Evolutionary conservation across 2,888 invertebrate species (phyloP).

Genomic region (Epinotia nisella): DNA sequence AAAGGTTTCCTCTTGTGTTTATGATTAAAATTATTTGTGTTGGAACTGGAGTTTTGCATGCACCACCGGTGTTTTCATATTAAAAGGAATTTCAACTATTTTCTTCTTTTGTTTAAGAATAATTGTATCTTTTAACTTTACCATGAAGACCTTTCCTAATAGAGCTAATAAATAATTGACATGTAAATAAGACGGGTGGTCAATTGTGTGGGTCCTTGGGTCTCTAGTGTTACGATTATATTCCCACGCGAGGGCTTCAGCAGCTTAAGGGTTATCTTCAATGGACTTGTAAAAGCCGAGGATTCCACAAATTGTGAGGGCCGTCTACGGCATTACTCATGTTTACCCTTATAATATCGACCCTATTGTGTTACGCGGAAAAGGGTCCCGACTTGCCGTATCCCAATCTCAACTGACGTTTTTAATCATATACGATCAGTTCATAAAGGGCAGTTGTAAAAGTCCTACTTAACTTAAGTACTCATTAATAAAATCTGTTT

Average conservation of each 20-base stretch:
- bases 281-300: conserved; percentile 63
- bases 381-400: conserved; percentile 33
- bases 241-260: conserved; percentile 58
- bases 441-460: conserved; percentile 13
- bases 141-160: neutral
- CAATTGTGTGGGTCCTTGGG: conserved; percentile 56
- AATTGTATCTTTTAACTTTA: neutral
- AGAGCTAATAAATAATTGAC: conserved; percentile 18
- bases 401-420: conserved; percentile 25
- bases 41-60: conserved; percentile 26
- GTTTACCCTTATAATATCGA: conserved; percentile 42
- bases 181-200: conserved; percentile 50
- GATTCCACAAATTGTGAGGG: conserved; percentile 46
- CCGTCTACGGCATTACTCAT: conserved; percentile 38
- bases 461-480: neutral
- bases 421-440: conserved; percentile 13
- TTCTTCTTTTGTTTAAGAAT: neutral
- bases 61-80: conserved; percentile 16
- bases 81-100: conserved; percentile 13
- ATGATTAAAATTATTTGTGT: conserved; percentile 32
- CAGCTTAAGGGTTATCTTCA: conserved; percentile 64
- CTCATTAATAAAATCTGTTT: neutral
- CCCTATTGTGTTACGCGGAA: conserved; percentile 38
- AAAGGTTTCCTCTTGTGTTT: conserved; percentile 22
- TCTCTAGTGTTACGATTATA: conserved; percentile 58